Base-by-base conservation (phyloP, 1,140 invertebrate genomes). In the Magallana ariakensis region DNA sequence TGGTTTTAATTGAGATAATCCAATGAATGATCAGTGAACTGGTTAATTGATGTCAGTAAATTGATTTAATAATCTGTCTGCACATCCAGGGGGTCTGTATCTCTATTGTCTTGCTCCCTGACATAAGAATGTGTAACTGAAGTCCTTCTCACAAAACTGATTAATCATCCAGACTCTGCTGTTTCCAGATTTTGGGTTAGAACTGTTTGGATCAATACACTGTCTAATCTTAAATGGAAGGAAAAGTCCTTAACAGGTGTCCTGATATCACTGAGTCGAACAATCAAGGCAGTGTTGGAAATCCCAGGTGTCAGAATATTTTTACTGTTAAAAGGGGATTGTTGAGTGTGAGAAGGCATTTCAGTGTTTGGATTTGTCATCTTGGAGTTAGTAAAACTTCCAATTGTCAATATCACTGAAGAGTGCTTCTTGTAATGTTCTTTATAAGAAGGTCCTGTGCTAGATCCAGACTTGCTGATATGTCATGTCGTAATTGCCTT, bases 161-260 rank as follows among this genome's bases (percentile, higher is more conserved):
- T 75, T 75, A 75, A 75, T 75, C 66, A 75, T 75, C 66, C 22
- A 13, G 11, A 22, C 22, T 75, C 22, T 33, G 7, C 22, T 13
- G 22, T 8, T 26, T 10, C 10, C 1, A 75, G 66, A 33, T 11
- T 33, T 33, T 10, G 22, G 19, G 9, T 13, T n/a, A 75, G 26
- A 26, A 26, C 22, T 26, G 10, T 19, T 26, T 75, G 19, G 33
- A 75, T 75, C 33, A 26, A 26, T 75, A 75, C 33, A 26, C 22
- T 75, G 22, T 75, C 33, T 46, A 46, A 46, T 46, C 33, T 46
- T 46, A 46, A 75, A 75, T 26, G 66, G 66, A 75, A 75, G 66
- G 33, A 75, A 75, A 75, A 22, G 4, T 11, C 19, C 22, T 75
- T 75, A 75, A 75, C 66, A 9, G 66, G 66, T 75, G 66, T 75